A percentile compares a stretch with the other conserved stretches of the same genome.
phyloP scores from a whole-genome alignment of 2,888 invertebrate genomes.

The Odontomyia ornata region DNA sequence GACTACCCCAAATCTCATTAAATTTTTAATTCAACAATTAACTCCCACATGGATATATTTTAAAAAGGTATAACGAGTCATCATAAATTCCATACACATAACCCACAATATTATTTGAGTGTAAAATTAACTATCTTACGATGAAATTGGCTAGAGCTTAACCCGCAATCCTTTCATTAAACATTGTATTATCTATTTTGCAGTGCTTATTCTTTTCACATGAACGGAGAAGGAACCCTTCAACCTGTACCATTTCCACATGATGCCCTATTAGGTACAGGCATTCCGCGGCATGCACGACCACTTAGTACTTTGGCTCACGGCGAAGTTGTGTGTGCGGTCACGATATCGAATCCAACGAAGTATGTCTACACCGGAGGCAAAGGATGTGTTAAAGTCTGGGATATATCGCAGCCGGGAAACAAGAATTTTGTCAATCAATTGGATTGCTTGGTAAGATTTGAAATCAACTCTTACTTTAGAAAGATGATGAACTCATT shows the following conservation, averaged over 20 bases:
- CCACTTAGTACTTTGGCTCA: slow-evolving; percentile 91
- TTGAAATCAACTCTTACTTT: neutral
- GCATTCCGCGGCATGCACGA: slow-evolving; percentile 90
- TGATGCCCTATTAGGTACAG: slow-evolving; percentile 91
- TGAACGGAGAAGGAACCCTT: slow-evolving; percentile 85
- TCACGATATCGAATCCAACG: slow-evolving; percentile 87
- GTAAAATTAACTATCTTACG: too few species aligned
- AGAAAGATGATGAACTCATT: slow-evolving; percentile 7
- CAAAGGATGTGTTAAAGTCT: slow-evolving; percentile 92
- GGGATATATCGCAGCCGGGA: slow-evolving; percentile 79
- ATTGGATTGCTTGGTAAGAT: slow-evolving; percentile 80
- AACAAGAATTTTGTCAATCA: slow-evolving; percentile 83
- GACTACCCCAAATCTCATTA: too few species aligned
- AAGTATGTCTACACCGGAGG: slow-evolving; percentile 98
- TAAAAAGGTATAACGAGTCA: too few species aligned
- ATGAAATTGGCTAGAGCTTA: too few species aligned
- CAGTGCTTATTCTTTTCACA: slow-evolving; percentile 94
- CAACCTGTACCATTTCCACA: slow-evolving; percentile 94
- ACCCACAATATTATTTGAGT: too few species aligned
- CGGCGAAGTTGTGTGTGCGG: slow-evolving; percentile 97
- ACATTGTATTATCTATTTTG: slow-evolving; percentile 13
- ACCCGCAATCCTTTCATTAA: too few species aligned
- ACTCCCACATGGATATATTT: too few species aligned
- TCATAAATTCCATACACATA: too few species aligned
- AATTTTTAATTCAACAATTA: too few species aligned